Base-by-base conservation (phyloP, 2,113 vertebrate species). In the Spilogale gracilis region DNA sequence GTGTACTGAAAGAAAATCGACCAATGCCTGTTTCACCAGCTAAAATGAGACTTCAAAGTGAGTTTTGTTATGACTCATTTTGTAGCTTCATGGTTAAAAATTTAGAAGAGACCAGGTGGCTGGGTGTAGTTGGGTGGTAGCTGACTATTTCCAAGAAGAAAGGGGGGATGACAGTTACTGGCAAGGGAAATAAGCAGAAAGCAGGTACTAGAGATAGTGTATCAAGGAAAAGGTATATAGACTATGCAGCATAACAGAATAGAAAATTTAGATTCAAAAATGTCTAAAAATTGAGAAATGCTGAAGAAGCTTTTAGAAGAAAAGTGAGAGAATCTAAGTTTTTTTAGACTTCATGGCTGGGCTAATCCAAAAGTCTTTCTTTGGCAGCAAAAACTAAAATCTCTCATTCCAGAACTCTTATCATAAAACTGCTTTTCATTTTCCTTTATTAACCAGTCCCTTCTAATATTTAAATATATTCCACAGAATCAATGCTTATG, bases 11-110 rank as follows among this genome's bases (percentile, higher is more conserved):
- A 92, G 63, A 84, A 16, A 96, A 93, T 2, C 91, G 89, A 95
- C 93, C 86, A 79, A 30, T 63, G 61, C 43, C 95, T 58, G 96
- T 97, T 97, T 97, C 82, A 71, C 52, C 9, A 94, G 79, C 93
- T 95, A 95, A 94, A 93, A 96, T 56, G 61, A 60, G 65, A 65
- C 83, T 97, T 93, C 93, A 81, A 90, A 69, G 23, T 27, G 16
- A 89, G 88, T 97, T 97, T 85, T 98, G 91, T 61, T 97, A 96
- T 98, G 96, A 97, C 79, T 97, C 91, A 82, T 52, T 97, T 86
- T 93, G 81, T n/a, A 95, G 60, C 79, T 89, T 91, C 91, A 86
- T 52, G 14, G 56, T 79, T 95, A 97, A 98, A 97, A 96, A 91
- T 87, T 95, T 96, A 95, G 54, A 97, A 73, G 87, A 94, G 56